A percentile compares a stretch with the other conserved stretches of the same genome.
These are phyloP conservation scores for Drosophila varians DNA, from an alignment of 1,140 invertebrate genomes.

Conservation along the genomic window DNA sequence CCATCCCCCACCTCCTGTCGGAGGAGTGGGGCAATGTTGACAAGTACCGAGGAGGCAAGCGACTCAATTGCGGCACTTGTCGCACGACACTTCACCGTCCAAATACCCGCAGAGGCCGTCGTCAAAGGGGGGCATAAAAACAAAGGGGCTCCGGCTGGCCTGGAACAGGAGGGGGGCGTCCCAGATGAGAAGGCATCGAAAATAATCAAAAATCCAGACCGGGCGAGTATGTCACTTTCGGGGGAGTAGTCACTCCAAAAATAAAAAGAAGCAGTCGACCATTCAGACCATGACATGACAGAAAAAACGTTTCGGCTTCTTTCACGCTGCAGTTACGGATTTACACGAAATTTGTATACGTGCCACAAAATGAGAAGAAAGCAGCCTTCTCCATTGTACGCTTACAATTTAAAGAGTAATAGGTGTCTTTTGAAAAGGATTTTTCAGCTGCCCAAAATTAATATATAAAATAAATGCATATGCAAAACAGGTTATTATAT, in stretches of 20 bases:
- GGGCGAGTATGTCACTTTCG: slow-evolving; percentile 59
- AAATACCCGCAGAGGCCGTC: slow-evolving; percentile 5
- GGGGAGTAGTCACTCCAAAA: slow-evolving; percentile 41
- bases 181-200: slow-evolving; percentile 37
- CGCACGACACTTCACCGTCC: slow-evolving; percentile 66
- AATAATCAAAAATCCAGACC: slow-evolving; percentile 45
- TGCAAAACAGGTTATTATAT: no score
- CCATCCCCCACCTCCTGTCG: background rate
- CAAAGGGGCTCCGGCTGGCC: background rate
- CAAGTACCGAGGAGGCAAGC: slow-evolving; percentile 55
- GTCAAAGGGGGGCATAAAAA: slow-evolving; percentile 16
- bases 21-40: slow-evolving; percentile 26
- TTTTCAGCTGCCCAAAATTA: background rate
- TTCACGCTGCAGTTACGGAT: slow-evolving; percentile 57
- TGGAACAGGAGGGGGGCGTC: slow-evolving; percentile 3
- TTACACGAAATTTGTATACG: slow-evolving; percentile 51
- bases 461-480: no score
- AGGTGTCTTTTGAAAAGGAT: background rate
- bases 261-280: slow-evolving; percentile 14
- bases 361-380: slow-evolving; percentile 12
- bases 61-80: slow-evolving; percentile 80
- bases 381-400: background rate
- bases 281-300: slow-evolving; percentile 69
- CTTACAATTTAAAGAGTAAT: background rate
- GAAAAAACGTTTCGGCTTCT: slow-evolving; percentile 40